These are phyloP conservation scores for Pica pica DNA, from an alignment of 2,113 vertebrate species.

Conservation along the genomic window DNA sequence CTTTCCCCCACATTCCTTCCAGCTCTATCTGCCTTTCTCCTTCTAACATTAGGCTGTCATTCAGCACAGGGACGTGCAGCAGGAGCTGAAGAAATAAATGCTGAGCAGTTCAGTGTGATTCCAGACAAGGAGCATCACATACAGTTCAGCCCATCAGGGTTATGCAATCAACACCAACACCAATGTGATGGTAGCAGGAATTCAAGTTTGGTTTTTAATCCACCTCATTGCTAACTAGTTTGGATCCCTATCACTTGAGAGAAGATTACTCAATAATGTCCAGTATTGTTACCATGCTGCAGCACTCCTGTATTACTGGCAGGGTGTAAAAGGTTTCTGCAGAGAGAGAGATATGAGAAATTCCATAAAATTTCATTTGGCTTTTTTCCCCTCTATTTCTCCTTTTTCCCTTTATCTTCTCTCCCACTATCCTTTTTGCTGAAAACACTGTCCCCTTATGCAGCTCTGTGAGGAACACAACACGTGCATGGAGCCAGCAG, in stretches of 20 bases:
- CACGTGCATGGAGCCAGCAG: neutral
- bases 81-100: neutral
- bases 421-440: neutral
- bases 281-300: neutral
- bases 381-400: neutral
- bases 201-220: neutral
- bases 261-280: neutral
- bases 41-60: neutral
- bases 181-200: neutral
- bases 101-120: neutral
- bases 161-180: neutral
- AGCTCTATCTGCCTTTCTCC: neutral
- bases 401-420: neutral
- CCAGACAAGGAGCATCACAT: neutral
- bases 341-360: neutral
- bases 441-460: neutral
- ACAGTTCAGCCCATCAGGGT: neutral
- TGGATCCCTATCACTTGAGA: neutral
- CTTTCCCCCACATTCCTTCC: neutral
- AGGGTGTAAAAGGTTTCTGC: neutral
- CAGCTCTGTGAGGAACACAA: neutral
- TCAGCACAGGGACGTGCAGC: neutral
- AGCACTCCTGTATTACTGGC: neutral
- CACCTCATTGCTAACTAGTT: neutral
- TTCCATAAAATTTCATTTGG: neutral